A percentile compares a stretch with the other conserved stretches of the same genome.
Evolutionary conservation across 1,140 invertebrate genomes (phyloP).

Genomic region (Eulimnadia texana): DNA sequence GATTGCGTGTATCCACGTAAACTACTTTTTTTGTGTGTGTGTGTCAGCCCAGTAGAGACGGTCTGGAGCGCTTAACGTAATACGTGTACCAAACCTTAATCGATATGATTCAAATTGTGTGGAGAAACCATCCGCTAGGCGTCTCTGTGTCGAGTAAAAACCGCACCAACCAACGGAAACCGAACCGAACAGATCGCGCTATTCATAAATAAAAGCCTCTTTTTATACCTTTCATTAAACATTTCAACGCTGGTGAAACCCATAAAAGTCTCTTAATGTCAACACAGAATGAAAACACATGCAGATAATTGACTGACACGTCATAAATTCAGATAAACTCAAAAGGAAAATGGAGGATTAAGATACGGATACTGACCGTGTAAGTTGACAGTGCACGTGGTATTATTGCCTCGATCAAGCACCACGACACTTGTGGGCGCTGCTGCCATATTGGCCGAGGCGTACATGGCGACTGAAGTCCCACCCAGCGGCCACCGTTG

Average conservation of each 20-base stretch:
- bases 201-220: neutral
- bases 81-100: too few species aligned
- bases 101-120: too few species aligned
- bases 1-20: neutral
- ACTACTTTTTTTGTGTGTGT: neutral
- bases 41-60: too few species aligned
- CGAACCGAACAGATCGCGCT: neutral
- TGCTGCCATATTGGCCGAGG: slow-evolving; percentile 47
- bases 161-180: neutral
- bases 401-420: slow-evolving; percentile 84
- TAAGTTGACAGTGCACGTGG: slow-evolving; percentile 84
- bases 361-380: slow-evolving; percentile 52
- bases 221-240: neutral
- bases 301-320: too few species aligned
- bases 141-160: neutral
- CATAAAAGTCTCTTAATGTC: too few species aligned
- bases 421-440: slow-evolving; percentile 75
- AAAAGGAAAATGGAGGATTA: neutral
- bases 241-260: too few species aligned
- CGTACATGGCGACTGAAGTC: slow-evolving; percentile 15
- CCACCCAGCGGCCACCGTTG: neutral
- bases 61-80: too few species aligned
- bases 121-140: neutral
- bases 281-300: too few species aligned
- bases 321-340: too few species aligned